Base-by-base conservation (phyloP, 2,797 vertebrate species). In the Babyrousa celebensis region DNA sequence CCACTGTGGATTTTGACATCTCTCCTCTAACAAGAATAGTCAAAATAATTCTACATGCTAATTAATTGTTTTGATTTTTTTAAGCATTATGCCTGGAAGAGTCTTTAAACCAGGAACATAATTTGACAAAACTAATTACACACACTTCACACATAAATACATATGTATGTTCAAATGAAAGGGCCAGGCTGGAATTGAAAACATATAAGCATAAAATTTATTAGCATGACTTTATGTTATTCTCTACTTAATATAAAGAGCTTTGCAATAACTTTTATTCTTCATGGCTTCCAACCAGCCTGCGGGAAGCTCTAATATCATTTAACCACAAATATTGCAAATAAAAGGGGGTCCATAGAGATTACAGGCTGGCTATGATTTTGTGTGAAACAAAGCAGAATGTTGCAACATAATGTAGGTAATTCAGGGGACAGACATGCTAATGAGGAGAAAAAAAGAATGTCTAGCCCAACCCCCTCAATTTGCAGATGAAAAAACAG, bases 201-300 rank as follows among this genome's bases (percentile, higher is more conserved):
- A 21, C 20, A 93, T 89, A 93, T 52, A 18, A 70, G 65, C 71
- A 87, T 89, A 93, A 96, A 95, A 95, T 93, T 90, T 90, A 92
- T 65, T 67, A 95, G 63, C 4, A 68, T 43, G 20, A 86, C 5
- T 67, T 71, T 60, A 40, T 84, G n/a, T 40, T 23, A 60, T 91
- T 85, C 27, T 93, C 54, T 89, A n/a, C 23, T 78, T 36, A 58
- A 67, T n/a, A 12, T 54, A 87, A 89, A 94, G 21, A 67, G 23
- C 6, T 96, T 86, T 89, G 65, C 18, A 83, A 4, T 86, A 68
- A 93, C 62, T 87, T 95, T 94, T 82, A 65, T 67, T 87, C 75
- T 84, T 83, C n/a, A 82, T 93, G 74, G 27, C 48, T 93, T 56
- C 94, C 29, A 67, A 82, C 3, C 52, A 74, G 1, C 32, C 56